Conservation (phyloP, 2,888 invertebrate species). For the Microplitis deprimator region DNA sequence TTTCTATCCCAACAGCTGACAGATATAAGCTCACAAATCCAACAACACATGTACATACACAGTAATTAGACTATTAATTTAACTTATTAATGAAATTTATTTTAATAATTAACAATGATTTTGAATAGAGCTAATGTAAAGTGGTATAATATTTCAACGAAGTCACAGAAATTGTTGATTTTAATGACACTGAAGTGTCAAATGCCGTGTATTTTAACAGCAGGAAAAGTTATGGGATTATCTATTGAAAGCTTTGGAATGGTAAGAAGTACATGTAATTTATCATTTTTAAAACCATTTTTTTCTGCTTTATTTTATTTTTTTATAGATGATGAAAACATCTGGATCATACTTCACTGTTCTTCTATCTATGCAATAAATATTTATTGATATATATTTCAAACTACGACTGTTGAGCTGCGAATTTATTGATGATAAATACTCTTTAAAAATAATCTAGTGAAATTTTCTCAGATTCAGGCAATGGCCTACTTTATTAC, state of each 20-base stretch:
- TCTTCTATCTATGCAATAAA: background rate
- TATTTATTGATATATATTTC: background rate
- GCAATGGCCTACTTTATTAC: too few relatives aligned
- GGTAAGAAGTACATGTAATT: slow-evolving; percentile 25
- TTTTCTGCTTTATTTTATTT: background rate
- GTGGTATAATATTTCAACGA: slow-evolving; percentile 32
- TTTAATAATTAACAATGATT: background rate
- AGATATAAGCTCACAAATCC: background rate
- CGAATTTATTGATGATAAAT: background rate
- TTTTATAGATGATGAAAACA: background rate
- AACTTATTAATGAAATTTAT: background rate
- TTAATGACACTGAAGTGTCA: slow-evolving; percentile 34
- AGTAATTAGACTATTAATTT: background rate
- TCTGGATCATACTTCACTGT: background rate
- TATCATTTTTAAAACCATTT: background rate
- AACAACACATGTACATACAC: slow-evolving; percentile 8
- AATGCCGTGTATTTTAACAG: slow-evolving; percentile 33
- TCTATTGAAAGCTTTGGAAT: slow-evolving; percentile 37
- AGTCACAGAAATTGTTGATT: slow-evolving; percentile 22
- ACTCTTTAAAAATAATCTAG: too few relatives aligned
- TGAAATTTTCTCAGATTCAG: too few relatives aligned
- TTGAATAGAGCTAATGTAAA: slow-evolving; percentile 15
- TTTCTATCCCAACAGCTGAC: slow-evolving; percentile 13
- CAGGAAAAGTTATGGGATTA: slow-evolving; percentile 40
- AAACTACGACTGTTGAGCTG: background rate